Evolutionary conservation across 1,140 invertebrate species (phyloP).

Genomic region (Coptotermes formosanus): DNA sequence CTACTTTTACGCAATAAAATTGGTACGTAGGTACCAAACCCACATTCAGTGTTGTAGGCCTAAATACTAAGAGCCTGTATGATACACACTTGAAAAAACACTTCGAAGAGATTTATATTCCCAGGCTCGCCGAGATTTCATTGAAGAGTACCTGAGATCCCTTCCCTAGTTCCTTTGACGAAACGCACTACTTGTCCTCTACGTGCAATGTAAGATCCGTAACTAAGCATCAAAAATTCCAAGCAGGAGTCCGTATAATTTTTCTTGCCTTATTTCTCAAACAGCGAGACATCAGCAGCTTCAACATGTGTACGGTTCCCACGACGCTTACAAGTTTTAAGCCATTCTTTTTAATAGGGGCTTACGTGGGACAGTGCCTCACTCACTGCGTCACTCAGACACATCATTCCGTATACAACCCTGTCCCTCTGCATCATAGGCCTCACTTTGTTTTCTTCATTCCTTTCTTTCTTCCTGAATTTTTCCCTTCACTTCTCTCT

Average conservation of each 20-base stretch:
- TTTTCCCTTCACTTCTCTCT: too few species aligned
- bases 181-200: not conserved
- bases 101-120: not conserved
- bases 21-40: too few species aligned
- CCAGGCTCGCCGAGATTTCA: not conserved
- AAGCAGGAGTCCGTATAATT: not conserved
- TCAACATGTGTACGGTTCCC: not conserved
- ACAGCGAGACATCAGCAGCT: not conserved
- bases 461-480: too few species aligned
- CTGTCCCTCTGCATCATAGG: too few species aligned
- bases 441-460: too few species aligned
- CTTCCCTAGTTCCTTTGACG: not conserved
- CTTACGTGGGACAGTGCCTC: not conserved
- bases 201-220: not conserved
- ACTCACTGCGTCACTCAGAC: not conserved
- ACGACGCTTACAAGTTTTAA: not conserved
- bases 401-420: not conserved
- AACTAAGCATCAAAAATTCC: not conserved
- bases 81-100: not conserved
- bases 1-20: too few species aligned
- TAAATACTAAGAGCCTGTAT: too few species aligned
- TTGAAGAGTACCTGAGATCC: not conserved
- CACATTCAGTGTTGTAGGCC: too few species aligned
- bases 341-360: conserved; percentile 2
- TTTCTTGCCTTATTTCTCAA: too few species aligned